Conservation (phyloP, 2,888 invertebrate species). For the Clusia tigrina region DNA sequence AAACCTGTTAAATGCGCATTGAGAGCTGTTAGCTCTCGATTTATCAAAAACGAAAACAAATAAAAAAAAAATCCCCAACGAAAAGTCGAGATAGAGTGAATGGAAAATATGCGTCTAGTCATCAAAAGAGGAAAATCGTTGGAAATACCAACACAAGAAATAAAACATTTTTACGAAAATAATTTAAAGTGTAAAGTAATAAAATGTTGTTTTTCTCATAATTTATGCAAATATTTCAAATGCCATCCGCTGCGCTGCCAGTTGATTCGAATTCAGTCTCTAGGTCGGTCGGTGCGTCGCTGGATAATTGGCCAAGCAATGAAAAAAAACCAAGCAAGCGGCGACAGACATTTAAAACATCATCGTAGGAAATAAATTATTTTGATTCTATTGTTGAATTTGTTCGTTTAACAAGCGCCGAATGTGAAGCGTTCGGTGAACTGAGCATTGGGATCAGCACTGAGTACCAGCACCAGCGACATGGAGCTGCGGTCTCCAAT, state of each 20-base stretch:
- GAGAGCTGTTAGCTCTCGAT: no score
- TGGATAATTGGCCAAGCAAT: conserved; percentile 12
- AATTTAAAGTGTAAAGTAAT: background rate
- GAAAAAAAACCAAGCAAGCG: no score
- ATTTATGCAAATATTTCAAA: conserved; percentile 7
- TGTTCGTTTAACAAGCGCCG: conserved; percentile 5
- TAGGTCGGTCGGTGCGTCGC: no score
- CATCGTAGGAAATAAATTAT: background rate
- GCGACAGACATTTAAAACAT: background rate
- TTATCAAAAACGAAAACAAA: no score
- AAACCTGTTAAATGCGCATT: no score
- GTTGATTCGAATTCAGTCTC: background rate
- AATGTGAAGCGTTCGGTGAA: background rate
- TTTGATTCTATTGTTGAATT: background rate
- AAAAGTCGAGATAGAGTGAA: no score
- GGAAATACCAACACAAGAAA: background rate
- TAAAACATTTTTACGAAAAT: conserved; percentile 4
- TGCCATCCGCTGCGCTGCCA: background rate
- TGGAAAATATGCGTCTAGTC: no score
- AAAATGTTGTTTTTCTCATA: background rate
- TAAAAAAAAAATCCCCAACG: no score
- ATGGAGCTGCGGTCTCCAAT: background rate
- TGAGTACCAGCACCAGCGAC: background rate
- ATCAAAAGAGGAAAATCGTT: no score
- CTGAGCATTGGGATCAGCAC: background rate